Evolutionary conservation across 2,797 vertebrate species (phyloP).

Genomic region (Phalloptychus januarius): DNA sequence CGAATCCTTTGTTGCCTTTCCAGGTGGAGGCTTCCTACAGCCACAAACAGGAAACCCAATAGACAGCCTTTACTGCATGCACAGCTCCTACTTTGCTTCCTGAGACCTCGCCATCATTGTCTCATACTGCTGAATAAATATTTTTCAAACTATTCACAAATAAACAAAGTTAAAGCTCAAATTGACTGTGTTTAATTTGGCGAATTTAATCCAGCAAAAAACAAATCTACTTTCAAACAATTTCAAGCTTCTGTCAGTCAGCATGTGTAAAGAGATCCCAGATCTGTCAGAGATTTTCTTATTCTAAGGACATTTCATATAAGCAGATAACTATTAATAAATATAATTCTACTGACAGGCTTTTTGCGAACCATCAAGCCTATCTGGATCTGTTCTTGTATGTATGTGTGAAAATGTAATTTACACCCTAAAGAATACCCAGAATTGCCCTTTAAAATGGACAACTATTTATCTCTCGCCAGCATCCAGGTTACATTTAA

Average conservation of each 20-base stretch:
- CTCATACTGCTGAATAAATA: neutral
- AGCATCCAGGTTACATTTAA: slow-evolving; percentile 11
- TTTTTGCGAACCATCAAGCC: neutral
- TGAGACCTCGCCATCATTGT: slow-evolving; percentile 71
- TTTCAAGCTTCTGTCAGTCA: neutral
- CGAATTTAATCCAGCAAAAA: neutral
- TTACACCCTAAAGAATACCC: slow-evolving; percentile 26
- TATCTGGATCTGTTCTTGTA: slow-evolving; percentile 8
- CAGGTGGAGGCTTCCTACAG: slow-evolving; percentile 86
- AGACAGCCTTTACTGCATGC: slow-evolving; percentile 94
- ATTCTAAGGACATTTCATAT: neutral
- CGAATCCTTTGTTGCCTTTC: slow-evolving; percentile 88
- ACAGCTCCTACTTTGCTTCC: slow-evolving; percentile 94
- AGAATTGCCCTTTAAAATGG: slow-evolving; percentile 26
- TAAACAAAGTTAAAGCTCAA: neutral
- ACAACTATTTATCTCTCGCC: slow-evolving; percentile 50
- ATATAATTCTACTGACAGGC: slow-evolving; percentile 19
- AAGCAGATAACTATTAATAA: neutral
- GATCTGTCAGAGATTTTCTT: neutral
- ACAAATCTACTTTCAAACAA: neutral
- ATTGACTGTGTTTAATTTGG: neutral
- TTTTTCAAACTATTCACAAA: neutral
- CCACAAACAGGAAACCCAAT: slow-evolving; percentile 89
- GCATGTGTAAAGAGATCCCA: neutral
- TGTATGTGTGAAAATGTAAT: slow-evolving; percentile 27